phyloP scores from a whole-genome alignment of 2,888 invertebrate species.

The Dasysyrphus albostriatus region DNA sequence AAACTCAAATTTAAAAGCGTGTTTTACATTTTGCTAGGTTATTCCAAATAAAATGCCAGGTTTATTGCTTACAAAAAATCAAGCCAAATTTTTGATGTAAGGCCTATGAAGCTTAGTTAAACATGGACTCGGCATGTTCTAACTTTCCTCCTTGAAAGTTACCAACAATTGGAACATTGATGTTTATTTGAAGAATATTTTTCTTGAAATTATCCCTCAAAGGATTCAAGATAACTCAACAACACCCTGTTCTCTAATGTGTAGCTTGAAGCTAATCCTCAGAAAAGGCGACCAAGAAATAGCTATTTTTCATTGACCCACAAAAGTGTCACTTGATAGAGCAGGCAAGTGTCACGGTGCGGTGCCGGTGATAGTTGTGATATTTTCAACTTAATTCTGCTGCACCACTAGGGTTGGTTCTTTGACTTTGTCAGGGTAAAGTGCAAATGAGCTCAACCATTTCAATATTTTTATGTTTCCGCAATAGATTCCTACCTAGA shows the following conservation, averaged over 20 bases:
- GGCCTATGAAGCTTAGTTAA: too few relatives aligned
- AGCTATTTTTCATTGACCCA: constrained; percentile 58
- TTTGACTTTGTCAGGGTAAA: constrained; percentile 47
- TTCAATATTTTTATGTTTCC: not conserved
- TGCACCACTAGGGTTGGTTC: not conserved
- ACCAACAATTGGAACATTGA: too few relatives aligned
- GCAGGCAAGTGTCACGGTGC: too few relatives aligned
- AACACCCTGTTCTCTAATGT: not conserved
- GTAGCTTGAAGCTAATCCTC: constrained; percentile 1
- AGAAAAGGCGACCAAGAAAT: constrained; percentile 8
- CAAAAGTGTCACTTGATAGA: constrained; percentile 39
- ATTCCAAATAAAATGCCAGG: too few relatives aligned
- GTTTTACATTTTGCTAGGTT: too few relatives aligned
- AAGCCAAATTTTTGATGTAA: too few relatives aligned
- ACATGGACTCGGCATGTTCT: too few relatives aligned
- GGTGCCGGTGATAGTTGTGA: not conserved
- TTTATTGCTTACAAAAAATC: too few relatives aligned
- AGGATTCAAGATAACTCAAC: not conserved
- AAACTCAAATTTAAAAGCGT: too few relatives aligned
- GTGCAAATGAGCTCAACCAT: constrained; percentile 13
- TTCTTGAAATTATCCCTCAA: not conserved
- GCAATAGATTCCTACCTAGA: not conserved
- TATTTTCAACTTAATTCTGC: not conserved
- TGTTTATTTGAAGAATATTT: not conserved
- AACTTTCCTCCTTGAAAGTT: too few relatives aligned